Evolutionary conservation across 1,140 invertebrate genomes (phyloP), one percentile per base, ranked within the genome.

Genomic region (Chymomyza costata): DNA sequence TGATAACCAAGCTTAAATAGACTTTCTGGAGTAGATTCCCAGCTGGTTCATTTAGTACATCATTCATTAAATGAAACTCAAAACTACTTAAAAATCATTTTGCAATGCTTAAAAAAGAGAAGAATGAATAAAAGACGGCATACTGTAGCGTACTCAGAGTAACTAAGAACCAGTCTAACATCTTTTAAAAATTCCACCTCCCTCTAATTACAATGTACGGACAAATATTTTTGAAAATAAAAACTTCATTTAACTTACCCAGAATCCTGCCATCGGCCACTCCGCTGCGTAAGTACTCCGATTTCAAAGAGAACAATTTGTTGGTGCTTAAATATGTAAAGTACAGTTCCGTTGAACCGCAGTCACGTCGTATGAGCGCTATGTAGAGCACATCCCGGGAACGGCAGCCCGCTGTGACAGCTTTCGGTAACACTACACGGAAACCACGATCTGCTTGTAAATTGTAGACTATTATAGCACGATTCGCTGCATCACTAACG

Each of bases 401-500:
- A 0, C 68, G 52, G 15, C 84, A 81, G 2, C 84, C 87, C 0
- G 68, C 51, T 0, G 86, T 82, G 0, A 90, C 86, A 0, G 85
- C 87, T 48, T 88, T 87, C 0, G 90, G 90, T 2, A 91, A 64
- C 1, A 90, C 85, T 0, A 91, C 87, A 19, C 89, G 84, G 49
- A 88, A 90, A 3, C 90, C 90, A 8, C 85, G 87, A 61, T 86
- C 86, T 1, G 86, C 87, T 14, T 86, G 86, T 1, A 91, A 87
- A 60, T 92, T 90, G 53, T 89, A 91, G 0, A 91, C 90, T 6
- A 92, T 82, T 16, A 92, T 89, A 0, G 90, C 88, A 11, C 89
- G 82, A 8, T 87, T 87, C 1, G 89, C 89, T 1, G 90, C 90
- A 83, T 92, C 91, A 15, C 88, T 89, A 1, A 92, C 86, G 61